Conservation (phyloP, 1,140 invertebrate genomes). For the Lepidurus arcticus region DNA sequence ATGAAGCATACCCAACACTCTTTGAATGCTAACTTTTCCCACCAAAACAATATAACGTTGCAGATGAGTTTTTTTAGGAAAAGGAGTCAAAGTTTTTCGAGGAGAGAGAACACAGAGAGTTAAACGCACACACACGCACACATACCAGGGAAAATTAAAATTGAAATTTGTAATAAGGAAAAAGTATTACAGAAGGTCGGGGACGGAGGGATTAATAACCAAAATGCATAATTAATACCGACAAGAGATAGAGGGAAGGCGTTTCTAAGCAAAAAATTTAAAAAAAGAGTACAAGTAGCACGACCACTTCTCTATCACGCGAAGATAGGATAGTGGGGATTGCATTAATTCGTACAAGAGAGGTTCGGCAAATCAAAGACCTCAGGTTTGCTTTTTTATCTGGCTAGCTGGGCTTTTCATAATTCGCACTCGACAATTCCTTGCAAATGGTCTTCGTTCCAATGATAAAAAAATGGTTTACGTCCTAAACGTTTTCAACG, state of each 20-base stretch:
- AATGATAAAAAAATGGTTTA: not conserved
- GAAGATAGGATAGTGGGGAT: not conserved
- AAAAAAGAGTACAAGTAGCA: not conserved
- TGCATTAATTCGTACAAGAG: slow-evolving; percentile 19
- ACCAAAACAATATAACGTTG: not conserved
- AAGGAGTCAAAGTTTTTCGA: not conserved
- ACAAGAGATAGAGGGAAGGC: not conserved
- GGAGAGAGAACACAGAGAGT: not conserved
- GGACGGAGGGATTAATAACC: slow-evolving; percentile 16
- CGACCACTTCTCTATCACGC: not conserved
- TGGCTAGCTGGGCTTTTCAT: not conserved
- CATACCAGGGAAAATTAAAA: not conserved
- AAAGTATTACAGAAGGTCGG: not conserved
- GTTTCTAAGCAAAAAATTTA: not conserved
- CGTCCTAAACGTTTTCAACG: slow-evolving; percentile 5
- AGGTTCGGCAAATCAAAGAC: slow-evolving; percentile 13
- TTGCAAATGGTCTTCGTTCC: not conserved
- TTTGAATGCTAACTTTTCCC: not conserved
- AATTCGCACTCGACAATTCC: not conserved
- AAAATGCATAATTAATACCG: slow-evolving; percentile 16
- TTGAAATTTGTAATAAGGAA: not conserved
- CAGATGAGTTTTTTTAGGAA: not conserved
- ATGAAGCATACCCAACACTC: not conserved
- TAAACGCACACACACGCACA: not conserved
- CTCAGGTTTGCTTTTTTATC: not conserved